These are phyloP conservation scores for Erinaceus europaeus DNA, from an alignment of 2,113 vertebrate genomes.

Conservation along the genomic window DNA sequence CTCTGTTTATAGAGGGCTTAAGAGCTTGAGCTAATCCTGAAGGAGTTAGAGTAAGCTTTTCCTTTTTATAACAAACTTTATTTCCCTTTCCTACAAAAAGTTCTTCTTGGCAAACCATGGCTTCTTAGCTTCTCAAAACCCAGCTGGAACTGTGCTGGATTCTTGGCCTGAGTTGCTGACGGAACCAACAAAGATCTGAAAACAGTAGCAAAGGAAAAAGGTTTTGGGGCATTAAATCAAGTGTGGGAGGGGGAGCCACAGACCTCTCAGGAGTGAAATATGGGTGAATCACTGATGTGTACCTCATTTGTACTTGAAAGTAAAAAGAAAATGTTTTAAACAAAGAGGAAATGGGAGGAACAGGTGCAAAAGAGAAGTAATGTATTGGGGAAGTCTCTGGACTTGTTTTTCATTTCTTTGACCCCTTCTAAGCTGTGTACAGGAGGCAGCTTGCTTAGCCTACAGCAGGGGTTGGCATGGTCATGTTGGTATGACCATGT, in stretches of 20 bases:
- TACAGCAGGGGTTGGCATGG: background rate
- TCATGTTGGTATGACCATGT: too few species aligned
- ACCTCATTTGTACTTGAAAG: background rate
- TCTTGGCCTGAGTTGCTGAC: background rate
- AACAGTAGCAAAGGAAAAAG: background rate
- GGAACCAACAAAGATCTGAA: background rate
- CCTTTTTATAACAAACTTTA: background rate
- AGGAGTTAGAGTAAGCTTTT: background rate
- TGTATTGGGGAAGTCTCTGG: rapidly evolving
- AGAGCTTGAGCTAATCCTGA: background rate
- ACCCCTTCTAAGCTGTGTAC: rapidly evolving
- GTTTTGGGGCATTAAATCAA: background rate
- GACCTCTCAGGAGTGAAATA: background rate
- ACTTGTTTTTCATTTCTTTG: rapidly evolving
- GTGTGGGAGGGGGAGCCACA: background rate
- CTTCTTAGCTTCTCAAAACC: background rate
- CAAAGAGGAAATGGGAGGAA: background rate
- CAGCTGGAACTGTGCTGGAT: rapidly evolving
- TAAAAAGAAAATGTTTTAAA: background rate
- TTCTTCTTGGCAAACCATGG: background rate
- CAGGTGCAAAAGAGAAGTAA: too few species aligned
- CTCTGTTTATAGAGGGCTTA: background rate
- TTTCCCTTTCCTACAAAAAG: background rate
- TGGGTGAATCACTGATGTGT: background rate
- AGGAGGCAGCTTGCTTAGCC: background rate